Percentiles rank a stretch among this genome's conserved stretches.
These are phyloP conservation scores for Anagyrus pseudococci DNA, from an alignment of 2,888 invertebrate species.

Conservation along the genomic window DNA sequence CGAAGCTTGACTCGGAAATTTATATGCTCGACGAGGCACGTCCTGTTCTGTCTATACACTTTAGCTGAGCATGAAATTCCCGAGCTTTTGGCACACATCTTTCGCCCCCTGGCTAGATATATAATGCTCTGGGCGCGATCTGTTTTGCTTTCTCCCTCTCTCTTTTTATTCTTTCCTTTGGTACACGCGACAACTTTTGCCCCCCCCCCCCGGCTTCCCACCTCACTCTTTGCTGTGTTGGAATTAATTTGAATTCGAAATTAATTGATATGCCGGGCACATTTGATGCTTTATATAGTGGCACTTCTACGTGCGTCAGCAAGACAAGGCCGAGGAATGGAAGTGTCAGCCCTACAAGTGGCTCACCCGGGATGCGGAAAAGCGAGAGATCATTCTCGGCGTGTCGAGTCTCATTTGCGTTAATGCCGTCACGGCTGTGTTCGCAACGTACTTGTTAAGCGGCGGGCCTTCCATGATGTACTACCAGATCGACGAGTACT, in stretches of 20 bases:
- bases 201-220: too few relatives aligned
- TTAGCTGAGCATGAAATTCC: neutral
- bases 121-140: neutral
- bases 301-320: conserved; percentile 71
- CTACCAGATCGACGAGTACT: conserved; percentile 69
- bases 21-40: neutral
- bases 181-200: too few relatives aligned
- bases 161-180: neutral
- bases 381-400: conserved; percentile 74
- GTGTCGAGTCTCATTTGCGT: conserved; percentile 66
- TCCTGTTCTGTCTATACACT: neutral
- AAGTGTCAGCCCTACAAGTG: conserved; percentile 77
- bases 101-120: neutral
- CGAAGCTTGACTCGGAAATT: neutral
- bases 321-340: conserved; percentile 72
- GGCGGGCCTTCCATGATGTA: conserved; percentile 73
- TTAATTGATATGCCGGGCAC: neutral
- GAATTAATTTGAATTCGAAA: neutral
- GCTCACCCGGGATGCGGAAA: conserved; percentile 71
- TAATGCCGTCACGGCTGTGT: conserved; percentile 66
- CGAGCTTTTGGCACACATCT: neutral
- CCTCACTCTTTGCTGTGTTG: too few relatives aligned
- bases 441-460: conserved; percentile 73
- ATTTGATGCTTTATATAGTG: conserved; percentile 66
- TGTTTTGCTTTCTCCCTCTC: neutral